Evolutionary conservation across 2,797 vertebrate species (phyloP), one percentile per base, ranked within the genome.

Genomic region (Onychomys torridus): DNA sequence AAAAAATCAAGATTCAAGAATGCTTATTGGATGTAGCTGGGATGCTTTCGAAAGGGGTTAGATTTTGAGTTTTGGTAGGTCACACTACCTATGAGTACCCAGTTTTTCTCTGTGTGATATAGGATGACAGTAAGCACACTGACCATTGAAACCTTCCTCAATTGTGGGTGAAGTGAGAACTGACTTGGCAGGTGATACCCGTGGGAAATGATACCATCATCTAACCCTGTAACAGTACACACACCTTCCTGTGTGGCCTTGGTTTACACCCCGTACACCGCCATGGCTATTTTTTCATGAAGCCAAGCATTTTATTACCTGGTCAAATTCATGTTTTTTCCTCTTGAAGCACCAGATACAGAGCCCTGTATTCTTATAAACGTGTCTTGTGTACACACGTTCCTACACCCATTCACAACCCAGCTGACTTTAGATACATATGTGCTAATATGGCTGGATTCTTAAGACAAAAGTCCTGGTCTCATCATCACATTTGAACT

Each of bases 191-290:
- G 27, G 69, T 63, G 4, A 7, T 3, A 3, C 6, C 27, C 6
- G 9, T 1, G 5, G 5, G 14, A 2, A 25, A 65, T 0, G 46
- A 27, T 17, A 6, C 8, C 5, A 0, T 5, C 49, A 29, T 12
- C 52, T 23, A 0, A 16, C 1, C 29, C 16, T 5, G 16, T 29
- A 11, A 1, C 0, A 1, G 0, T 37, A 13, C 0, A 5, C 2
- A 2, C 2, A 3, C 2, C 3, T 65, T 29, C 43, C 65, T 78
- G 29, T 21, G 16, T 40, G 37, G 34, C 46, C 34, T 63, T n/a
- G 34, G 6, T 75, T 57, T 49, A 65, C 5, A 46, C n/a, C 11
- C 17, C 17, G 8, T 71, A 8, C 40, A 12, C 29, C 43, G 0
- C n/a, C 0, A 13, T 32, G 59, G 79, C 9, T 59, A 0, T 14